These are phyloP conservation scores for Macrotis lagotis DNA, from an alignment of 2,113 vertebrate species.

Conservation along the genomic window DNA sequence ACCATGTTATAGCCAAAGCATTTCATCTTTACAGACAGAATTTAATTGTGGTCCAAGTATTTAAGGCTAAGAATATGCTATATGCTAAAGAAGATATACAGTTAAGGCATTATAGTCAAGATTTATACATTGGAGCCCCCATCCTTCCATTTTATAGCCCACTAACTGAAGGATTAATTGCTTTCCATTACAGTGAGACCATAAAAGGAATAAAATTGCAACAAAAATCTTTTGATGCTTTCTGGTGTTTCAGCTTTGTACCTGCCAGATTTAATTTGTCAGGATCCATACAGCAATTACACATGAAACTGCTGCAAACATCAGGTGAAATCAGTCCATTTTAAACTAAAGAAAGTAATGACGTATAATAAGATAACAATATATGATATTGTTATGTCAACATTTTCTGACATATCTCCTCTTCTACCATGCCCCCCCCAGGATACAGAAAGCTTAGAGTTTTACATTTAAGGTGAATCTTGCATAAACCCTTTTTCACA, in stretches of 20 bases:
- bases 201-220: constrained; percentile 12
- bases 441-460: not conserved
- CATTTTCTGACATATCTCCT: not conserved
- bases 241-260: not conserved
- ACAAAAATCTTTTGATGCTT: not conserved
- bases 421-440: not conserved
- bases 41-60: constrained; percentile 10
- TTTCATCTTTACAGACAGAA: constrained; percentile 30
- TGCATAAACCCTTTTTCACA: not conserved
- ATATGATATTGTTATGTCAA: not conserved
- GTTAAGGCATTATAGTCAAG: not conserved
- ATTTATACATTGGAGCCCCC: not conserved
- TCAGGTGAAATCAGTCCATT: constrained; percentile 1
- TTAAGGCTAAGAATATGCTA: not conserved
- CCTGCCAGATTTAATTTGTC: not conserved
- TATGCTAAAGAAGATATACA: constrained; percentile 12
- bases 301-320: not conserved
- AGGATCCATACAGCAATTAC: not conserved
- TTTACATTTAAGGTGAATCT: not conserved
- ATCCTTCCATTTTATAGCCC: constrained; percentile 19
- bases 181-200: not conserved
- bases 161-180: not conserved
- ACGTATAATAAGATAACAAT: not conserved
- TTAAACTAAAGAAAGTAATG: not conserved
- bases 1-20: not conserved